Conservation (phyloP, 2,888 invertebrate genomes). For the Prosapia bicincta region DNA sequence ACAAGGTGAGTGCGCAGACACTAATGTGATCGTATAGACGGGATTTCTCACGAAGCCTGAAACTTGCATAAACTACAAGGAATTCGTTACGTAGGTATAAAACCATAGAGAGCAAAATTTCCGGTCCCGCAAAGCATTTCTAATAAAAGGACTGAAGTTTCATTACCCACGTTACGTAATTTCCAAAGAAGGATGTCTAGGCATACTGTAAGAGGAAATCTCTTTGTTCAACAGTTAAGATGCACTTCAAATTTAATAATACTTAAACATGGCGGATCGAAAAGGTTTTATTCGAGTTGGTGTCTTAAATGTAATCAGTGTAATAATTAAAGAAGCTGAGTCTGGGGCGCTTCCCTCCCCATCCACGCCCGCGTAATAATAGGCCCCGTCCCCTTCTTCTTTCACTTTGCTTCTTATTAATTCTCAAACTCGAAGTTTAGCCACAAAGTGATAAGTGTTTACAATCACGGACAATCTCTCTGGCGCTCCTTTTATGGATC, state of each 20-base stretch:
- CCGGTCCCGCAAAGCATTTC: too few relatives aligned
- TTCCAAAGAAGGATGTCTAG: background rate
- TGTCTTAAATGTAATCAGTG: slow-evolving; percentile 26
- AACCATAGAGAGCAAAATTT: too few relatives aligned
- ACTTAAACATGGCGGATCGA: slow-evolving; percentile 20
- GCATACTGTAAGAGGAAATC: background rate
- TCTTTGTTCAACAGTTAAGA: background rate
- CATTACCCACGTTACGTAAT: background rate
- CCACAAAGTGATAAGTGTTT: slow-evolving; percentile 23
- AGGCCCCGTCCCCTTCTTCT: slow-evolving; percentile 4
- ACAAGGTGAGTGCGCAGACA: too few relatives aligned
- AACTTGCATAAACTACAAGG: too few relatives aligned
- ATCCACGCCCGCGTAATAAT: slow-evolving; percentile 2
- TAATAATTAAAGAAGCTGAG: slow-evolving; percentile 22
- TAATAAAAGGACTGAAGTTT: too few relatives aligned
- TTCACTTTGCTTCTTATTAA: slow-evolving; percentile 18
- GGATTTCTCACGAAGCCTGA: too few relatives aligned
- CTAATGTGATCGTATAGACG: too few relatives aligned
- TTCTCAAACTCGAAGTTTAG: slow-evolving; percentile 4
- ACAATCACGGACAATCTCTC: background rate
- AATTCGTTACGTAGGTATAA: too few relatives aligned
- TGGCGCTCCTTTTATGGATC: background rate
- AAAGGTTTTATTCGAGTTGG: slow-evolving; percentile 19
- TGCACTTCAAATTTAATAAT: slow-evolving; percentile 25
- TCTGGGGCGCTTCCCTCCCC: background rate